Evolutionary conservation across 2,888 invertebrate species (phyloP), one percentile per base, ranked within the genome.

Genomic region (Nomada fabriciana): DNA sequence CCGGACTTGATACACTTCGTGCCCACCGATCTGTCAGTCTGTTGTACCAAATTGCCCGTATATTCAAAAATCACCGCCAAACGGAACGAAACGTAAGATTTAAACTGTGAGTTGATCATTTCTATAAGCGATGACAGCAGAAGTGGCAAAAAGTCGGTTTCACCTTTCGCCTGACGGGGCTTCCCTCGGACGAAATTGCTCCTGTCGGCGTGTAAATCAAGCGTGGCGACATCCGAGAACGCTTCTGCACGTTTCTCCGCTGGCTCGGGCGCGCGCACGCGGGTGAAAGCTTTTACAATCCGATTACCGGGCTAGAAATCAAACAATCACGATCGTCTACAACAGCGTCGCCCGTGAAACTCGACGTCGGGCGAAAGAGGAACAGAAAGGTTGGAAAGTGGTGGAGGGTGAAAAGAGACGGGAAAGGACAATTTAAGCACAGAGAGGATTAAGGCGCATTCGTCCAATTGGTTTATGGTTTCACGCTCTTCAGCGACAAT

Each of bases 381-480:
- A 15, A 57, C 10, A 11, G 18, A 18, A 4, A 13, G 43, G 13
- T 9, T 2, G 15, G 42, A 13, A 43, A 18, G 7, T 2, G 2
- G 7, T 11, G 23, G 7, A 11, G 43, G 43, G 71, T 42, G 68
- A 71, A 71, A 65, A 64, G 50, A 77, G 50, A 25, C 36, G 67
- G 50, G 63, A 55, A 50, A 64, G 63, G 76, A 43, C 50, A 76
- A 53, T 71, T 75, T 74, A 77, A 71, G 82, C 70, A 65, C 67
- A 25, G 23, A 67, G 72, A 78, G 85, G 82, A 82, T 84, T 80
- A 84, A 53, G 72, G 55, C 74, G 76, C 55, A 10, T 20, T n/a
- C 76, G 73, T 63, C 64, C 79, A 80, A 85, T 82, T 85, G 83
- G 75, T 85, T 86, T 83, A 85, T 80, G 77, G 76, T 85, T 81